Percentiles rank a stretch among this genome's conserved stretches.
phyloP scores from a whole-genome alignment of 2,888 invertebrate genomes.

The Heliconius cydno region DNA sequence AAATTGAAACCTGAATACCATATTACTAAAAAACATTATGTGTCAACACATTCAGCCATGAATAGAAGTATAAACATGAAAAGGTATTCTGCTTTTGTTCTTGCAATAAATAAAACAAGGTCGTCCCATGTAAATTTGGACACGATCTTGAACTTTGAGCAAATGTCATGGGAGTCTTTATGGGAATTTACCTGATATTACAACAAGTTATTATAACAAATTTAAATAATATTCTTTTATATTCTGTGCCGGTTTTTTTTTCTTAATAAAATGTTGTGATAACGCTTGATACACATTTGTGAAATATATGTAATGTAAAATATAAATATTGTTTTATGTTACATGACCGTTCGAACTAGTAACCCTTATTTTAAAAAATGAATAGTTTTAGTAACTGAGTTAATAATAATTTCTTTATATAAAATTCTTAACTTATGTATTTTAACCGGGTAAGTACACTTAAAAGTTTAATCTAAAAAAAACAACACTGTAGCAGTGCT shows the following conservation, averaged over 20 bases:
- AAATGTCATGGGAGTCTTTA: conserved; percentile 1
- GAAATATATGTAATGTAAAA: no score
- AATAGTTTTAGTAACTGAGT: no score
- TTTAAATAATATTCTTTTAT: not conserved
- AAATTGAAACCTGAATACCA: not conserved
- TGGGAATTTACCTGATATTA: not conserved
- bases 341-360: not conserved
- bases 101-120: conserved; percentile 11
- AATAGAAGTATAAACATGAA: not conserved
- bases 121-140: conserved; percentile 17
- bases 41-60: not conserved
- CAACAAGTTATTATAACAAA: not conserved
- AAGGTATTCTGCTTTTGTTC: not conserved
- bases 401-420: no score
- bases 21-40: not conserved
- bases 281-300: no score
- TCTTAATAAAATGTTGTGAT: not conserved
- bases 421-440: no score
- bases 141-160: conserved; percentile 21
- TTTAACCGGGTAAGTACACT: not conserved
- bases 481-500: not conserved
- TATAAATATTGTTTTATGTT: not conserved
- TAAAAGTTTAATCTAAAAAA: not conserved
- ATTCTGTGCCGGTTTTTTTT: not conserved
- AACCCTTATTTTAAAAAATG: not conserved